Percentiles rank a stretch among this genome's conserved stretches.
Conservation (phyloP, 2,113 vertebrate genomes). For the Micronycteris hirsuta region DNA sequence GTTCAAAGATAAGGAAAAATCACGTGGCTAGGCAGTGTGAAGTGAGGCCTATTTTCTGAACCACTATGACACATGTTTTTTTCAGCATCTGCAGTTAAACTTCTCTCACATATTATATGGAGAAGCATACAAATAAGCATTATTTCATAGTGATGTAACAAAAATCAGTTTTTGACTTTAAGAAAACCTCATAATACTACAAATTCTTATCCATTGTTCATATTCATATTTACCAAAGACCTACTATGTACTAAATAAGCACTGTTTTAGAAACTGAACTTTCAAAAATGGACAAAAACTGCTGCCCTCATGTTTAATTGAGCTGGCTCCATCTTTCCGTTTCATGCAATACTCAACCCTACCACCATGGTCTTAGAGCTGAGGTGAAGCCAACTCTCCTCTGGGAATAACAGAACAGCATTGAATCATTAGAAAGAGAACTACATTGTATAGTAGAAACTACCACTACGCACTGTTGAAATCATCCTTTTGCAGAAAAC, state of each 20-base stretch:
- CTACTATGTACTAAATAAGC: neutral
- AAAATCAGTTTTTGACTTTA: neutral
- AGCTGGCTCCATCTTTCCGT: neutral
- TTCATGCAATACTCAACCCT: neutral
- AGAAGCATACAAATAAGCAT: neutral
- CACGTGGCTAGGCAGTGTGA: neutral
- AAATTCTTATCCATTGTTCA: neutral
- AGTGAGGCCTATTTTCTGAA: neutral
- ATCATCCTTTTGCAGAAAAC: neutral
- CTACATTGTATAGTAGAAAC: neutral
- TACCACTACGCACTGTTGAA: neutral
- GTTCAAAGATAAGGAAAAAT: neutral
- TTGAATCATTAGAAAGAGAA: neutral
- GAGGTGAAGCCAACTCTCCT: neutral
- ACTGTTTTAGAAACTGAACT: conserved; percentile 5
- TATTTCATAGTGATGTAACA: neutral
- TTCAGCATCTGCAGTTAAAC: neutral
- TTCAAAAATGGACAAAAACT: neutral
- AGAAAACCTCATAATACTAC: neutral
- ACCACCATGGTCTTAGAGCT: neutral
- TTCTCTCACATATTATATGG: neutral
- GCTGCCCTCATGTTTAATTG: neutral
- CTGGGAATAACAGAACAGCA: neutral
- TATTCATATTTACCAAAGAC: neutral
- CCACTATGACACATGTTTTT: neutral